Base-by-base conservation (phyloP, 2,797 vertebrate genomes). In the Perodicticus potto region DNA sequence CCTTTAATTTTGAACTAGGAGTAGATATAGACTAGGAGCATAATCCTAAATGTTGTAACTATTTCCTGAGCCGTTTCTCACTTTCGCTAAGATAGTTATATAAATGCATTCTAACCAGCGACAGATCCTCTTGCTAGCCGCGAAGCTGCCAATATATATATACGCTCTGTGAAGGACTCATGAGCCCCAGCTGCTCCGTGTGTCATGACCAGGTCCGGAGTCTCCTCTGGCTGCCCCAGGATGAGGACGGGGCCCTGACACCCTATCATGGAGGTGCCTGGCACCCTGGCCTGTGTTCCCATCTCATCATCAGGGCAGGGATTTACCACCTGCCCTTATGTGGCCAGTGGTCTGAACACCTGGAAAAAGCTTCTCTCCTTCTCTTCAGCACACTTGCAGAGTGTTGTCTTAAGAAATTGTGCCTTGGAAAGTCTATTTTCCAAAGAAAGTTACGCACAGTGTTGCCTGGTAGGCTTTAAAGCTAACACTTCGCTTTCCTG, bases 231-330 rank as follows among this genome's bases (percentile, higher is more conserved):
- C 37, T 25, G 17, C 27, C 7, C 12, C 3, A 23, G 29, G 14
- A n/a, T 22, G 19, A 19, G 29, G n/a, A 4, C 7, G 32, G 4
- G 23, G n/a, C 29, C 63, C 63, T 7, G 7, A 1, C 22, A 0
- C 63, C 8, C 25, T 5, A 9, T 9, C 53, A 22, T 11, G 17
- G 37, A 29, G 29, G 27, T 65, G 59, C 59, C 1, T 34, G 9
- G 10, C 22, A 13, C 5, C 13, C 34, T 63, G 10, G 32, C 49
- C 63, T 29, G 40, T 17, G 19, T 34, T 40, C 2, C 7, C 22
- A 8, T 80, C 40, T 63, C 13, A 53, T 16, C 73, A 53, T 11
- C 34, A 45, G 43, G 40, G 25, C 23, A 34, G 43, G 40, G 19
- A 23, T 61, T 25, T 49, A 53, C 40, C 53, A 32, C 65, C 37